A percentile compares a stretch with the other conserved stretches of the same genome.
These are phyloP conservation scores for Dermochelys coriacea DNA, from an alignment of 2,797 vertebrate species.

Conservation along the genomic window DNA sequence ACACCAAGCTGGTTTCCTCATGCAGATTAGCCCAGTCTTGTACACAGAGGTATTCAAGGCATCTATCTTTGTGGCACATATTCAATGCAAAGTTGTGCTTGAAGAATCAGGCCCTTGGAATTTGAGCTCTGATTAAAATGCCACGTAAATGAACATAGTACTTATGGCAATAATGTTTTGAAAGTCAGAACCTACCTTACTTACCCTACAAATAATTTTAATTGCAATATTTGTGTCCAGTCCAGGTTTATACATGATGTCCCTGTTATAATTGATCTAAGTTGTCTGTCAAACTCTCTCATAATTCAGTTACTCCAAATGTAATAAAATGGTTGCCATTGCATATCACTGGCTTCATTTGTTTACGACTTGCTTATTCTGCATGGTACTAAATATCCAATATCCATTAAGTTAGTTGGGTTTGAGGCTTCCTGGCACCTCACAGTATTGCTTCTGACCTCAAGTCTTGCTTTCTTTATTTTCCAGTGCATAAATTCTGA, in stretches of 20 bases:
- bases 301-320: neutral
- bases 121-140: slow-evolving; percentile 41
- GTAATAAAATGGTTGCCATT: neutral
- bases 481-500: neutral
- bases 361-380: neutral
- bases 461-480: neutral
- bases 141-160: slow-evolving; percentile 19
- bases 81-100: neutral
- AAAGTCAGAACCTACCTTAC: neutral
- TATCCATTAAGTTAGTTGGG: slow-evolving; percentile 12
- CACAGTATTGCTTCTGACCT: neutral
- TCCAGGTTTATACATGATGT: neutral
- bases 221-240: neutral
- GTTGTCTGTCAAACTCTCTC: neutral
- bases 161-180: slow-evolving; percentile 1
- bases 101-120: neutral
- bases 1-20: neutral
- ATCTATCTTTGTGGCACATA: neutral
- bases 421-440: neutral
- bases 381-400: slow-evolving; percentile 9
- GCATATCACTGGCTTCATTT: neutral
- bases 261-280: neutral
- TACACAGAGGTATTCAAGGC: neutral
- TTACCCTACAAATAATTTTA: neutral
- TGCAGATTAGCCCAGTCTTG: neutral